A percentile compares a stretch with the other conserved stretches of the same genome.
Evolutionary conservation across 1,140 invertebrate species (phyloP).

Genomic region (roundworm (Caenorhabditis elegans)): WBcel235 BX284606.5:15407501-15408000

Average conservation of each 20-base stretch:
- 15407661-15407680: conserved; percentile 32
- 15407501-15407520: conserved; percentile 26
- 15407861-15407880: not conserved
- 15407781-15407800: conserved; percentile 33
- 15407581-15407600: conserved; percentile 31
- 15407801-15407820: conserved; percentile 33
- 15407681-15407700: conserved; percentile 31
- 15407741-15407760: conserved; percentile 21
- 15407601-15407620: not conserved
- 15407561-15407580: not conserved
- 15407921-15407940: not conserved
- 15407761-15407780: conserved; percentile 32
- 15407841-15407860: not conserved
- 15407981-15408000: not conserved
- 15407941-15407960: not conserved
- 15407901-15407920: conserved; percentile 17
- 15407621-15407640: not conserved
- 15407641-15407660: conserved; percentile 31
- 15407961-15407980: no score
- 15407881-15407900: not conserved
- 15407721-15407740: conserved; percentile 1
- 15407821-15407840: conserved; percentile 1
- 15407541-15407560: not conserved
- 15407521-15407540: conserved; percentile 4
- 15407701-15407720: not conserved